A percentile compares a stretch with the other conserved stretches of the same genome.
phyloP scores from a whole-genome alignment of 2,888 invertebrate species.

The Nomada ruficornis region DNA sequence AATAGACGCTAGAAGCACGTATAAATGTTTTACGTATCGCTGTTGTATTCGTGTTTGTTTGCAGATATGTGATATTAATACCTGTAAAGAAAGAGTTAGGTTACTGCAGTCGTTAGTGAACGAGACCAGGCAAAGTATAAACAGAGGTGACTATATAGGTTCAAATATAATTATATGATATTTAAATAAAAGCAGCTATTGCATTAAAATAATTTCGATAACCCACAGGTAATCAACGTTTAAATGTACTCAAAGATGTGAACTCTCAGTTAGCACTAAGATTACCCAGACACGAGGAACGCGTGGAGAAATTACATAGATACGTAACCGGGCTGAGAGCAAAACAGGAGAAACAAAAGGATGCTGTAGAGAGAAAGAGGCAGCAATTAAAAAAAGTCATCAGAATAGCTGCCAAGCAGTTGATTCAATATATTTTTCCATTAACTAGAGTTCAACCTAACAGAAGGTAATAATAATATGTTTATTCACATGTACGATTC shows the following conservation, averaged over 20 bases:
- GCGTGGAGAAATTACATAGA: constrained; percentile 87
- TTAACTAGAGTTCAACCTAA: constrained; percentile 86
- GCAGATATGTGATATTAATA: constrained; percentile 87
- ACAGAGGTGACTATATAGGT: constrained; percentile 74
- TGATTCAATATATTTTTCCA: constrained; percentile 90
- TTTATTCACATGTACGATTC: background rate
- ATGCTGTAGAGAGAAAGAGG: constrained; percentile 85
- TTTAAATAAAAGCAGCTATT: background rate
- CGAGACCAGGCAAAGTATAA: constrained; percentile 85
- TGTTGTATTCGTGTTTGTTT: constrained; percentile 60
- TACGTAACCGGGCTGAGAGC: constrained; percentile 86
- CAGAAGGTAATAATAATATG: constrained; percentile 80
- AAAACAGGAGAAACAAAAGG: constrained; percentile 85
- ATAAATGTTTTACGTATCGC: background rate
- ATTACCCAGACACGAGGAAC: constrained; percentile 87
- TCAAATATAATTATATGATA: background rate
- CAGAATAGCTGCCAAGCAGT: constrained; percentile 86
- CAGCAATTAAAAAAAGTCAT: constrained; percentile 87
- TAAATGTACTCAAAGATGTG: constrained; percentile 80
- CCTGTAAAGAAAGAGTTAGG: constrained; percentile 86
- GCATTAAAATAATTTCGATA: constrained; percentile 19
- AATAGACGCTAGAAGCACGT: background rate
- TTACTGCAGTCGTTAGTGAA: constrained; percentile 86
- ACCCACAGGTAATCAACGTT: constrained; percentile 79
- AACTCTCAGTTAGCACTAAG: constrained; percentile 85